Evolutionary conservation across 2,113 vertebrate genomes (phyloP).

Genomic region (Malurus elegans): DNA sequence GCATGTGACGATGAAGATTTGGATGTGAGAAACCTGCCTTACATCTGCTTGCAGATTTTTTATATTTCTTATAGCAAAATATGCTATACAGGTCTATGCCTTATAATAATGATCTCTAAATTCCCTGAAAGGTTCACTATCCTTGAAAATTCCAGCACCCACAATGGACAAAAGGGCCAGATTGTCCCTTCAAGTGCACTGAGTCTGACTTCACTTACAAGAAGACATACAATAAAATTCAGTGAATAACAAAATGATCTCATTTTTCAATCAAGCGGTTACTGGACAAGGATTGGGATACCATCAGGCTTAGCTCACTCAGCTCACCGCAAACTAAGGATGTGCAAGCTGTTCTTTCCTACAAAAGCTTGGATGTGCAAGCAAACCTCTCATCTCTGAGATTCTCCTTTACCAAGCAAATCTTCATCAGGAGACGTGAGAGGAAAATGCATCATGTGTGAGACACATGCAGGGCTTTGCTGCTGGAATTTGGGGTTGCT

Average conservation of each 20-base stretch:
- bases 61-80: neutral
- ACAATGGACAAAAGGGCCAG: neutral
- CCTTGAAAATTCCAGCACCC: neutral
- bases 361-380: neutral
- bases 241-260: neutral
- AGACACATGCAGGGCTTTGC: neutral
- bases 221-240: neutral
- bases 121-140: neutral
- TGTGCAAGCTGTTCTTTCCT: neutral
- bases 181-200: neutral
- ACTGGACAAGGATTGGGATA: neutral
- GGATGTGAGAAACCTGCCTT: neutral
- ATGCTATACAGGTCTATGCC: neutral
- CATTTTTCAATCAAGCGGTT: neutral
- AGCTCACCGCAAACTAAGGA: neutral
- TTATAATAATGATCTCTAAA: neutral
- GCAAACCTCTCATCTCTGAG: neutral
- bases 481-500: neutral
- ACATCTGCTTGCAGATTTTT: neutral
- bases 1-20: accelerated
- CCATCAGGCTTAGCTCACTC: neutral
- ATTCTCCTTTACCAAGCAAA: neutral
- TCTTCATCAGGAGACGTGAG: neutral
- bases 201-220: neutral
- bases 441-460: neutral